Conservation (phyloP, 2,888 invertebrate species). For the Eupeodes latifasciatus region DNA sequence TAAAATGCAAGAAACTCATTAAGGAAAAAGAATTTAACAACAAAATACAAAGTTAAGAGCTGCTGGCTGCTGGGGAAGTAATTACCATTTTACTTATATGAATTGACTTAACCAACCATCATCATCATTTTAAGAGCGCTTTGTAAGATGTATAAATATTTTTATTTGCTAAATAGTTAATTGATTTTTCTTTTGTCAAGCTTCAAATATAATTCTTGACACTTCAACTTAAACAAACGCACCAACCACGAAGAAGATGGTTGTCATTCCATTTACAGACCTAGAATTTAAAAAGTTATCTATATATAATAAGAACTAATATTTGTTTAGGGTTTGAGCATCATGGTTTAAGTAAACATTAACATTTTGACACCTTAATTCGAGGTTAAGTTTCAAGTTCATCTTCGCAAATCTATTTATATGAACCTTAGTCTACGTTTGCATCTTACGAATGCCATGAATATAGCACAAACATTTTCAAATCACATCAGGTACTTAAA, state of each 20-base stretch:
- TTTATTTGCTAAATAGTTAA: slow-evolving; percentile 42
- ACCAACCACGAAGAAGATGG: neutral
- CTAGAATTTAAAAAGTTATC: neutral
- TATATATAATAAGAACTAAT: neutral
- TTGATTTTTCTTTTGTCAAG: slow-evolving; percentile 6
- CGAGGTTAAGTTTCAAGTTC: slow-evolving; percentile 14
- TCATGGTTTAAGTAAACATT: slow-evolving; percentile 13
- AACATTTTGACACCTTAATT: slow-evolving; percentile 9
- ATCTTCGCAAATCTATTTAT: neutral
- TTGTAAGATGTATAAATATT: slow-evolving; percentile 38
- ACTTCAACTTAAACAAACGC: slow-evolving; percentile 14
- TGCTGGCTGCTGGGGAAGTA: neutral
- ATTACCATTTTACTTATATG: slow-evolving; percentile 27
- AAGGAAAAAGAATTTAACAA: slow-evolving; percentile 13
- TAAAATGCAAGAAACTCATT: slow-evolving; percentile 11
- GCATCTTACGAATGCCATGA: too few relatives aligned
- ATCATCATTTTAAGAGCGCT: neutral
- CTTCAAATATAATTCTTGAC: slow-evolving; percentile 51
- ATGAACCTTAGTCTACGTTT: too few relatives aligned
- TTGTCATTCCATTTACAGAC: slow-evolving; percentile 19
- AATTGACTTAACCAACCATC: slow-evolving; percentile 19
- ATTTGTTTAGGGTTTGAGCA: neutral
- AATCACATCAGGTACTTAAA: neutral
- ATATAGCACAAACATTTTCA: too few relatives aligned
- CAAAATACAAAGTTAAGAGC: neutral